Conservation (phyloP, 2,797 vertebrate genomes). For the Pristis pectinata region DNA sequence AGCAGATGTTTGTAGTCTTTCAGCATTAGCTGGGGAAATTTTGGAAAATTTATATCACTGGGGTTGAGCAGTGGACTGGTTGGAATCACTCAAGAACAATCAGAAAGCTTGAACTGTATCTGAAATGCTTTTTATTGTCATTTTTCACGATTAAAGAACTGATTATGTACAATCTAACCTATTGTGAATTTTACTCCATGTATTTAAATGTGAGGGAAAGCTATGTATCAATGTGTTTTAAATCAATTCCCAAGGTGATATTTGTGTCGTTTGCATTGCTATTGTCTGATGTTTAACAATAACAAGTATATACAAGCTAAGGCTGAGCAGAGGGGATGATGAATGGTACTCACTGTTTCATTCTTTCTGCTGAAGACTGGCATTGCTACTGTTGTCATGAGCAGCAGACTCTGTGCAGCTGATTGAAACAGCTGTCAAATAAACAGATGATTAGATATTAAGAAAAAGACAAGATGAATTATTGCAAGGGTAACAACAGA, state of each 20-base stretch:
- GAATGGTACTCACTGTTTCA: conserved; percentile 73
- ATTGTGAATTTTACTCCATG: background rate
- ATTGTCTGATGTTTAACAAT: background rate
- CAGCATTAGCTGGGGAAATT: background rate
- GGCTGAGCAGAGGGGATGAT: background rate
- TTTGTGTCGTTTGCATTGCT: background rate
- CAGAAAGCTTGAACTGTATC: background rate
- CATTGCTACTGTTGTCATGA: conserved; percentile 95
- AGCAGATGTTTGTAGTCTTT: too few species aligned
- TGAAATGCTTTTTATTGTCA: background rate
- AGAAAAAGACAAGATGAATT: background rate
- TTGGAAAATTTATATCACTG: background rate
- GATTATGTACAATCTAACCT: background rate
- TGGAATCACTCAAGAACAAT: background rate
- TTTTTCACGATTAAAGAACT: background rate
- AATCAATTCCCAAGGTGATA: background rate
- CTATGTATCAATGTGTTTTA: background rate
- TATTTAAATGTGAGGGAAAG: background rate
- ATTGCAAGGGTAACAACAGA: background rate
- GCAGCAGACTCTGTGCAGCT: conserved; percentile 74
- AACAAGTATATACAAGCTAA: background rate
- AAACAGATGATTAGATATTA: conserved; percentile 6
- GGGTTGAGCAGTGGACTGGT: background rate
- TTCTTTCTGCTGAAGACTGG: conserved; percentile 96
- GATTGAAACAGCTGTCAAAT: conserved; percentile 72